Conservation (phyloP, 2,888 invertebrate genomes). For the Limnephilus lunatus region DNA sequence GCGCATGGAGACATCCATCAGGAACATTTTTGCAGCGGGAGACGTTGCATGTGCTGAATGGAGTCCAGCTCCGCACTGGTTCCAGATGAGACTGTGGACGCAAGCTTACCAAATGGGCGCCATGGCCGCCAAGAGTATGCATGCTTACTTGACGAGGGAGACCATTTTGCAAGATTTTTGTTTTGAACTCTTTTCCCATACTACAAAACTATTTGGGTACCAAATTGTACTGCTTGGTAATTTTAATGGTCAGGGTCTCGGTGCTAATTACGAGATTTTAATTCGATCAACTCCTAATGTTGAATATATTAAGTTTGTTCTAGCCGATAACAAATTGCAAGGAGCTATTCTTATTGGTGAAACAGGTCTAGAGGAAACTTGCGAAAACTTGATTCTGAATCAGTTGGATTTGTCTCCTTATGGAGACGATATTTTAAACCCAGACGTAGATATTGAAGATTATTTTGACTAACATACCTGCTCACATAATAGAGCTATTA, state of each 20-base stretch:
- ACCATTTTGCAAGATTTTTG: conserved; percentile 92
- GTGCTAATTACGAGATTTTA: conserved; percentile 88
- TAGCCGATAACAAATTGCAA: conserved; percentile 89
- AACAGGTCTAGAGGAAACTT: conserved; percentile 97
- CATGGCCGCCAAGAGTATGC: conserved; percentile 95
- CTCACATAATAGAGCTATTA: background rate
- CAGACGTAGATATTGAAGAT: conserved; percentile 98
- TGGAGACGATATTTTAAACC: conserved; percentile 95
- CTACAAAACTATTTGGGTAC: conserved; percentile 95
- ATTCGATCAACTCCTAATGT: conserved; percentile 88
- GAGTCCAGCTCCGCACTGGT: conserved; percentile 89
- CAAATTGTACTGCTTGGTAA: conserved; percentile 95
- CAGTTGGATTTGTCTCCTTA: conserved; percentile 91
- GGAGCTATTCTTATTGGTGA: conserved; percentile 98
- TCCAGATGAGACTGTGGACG: conserved; percentile 97
- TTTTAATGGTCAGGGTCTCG: conserved; percentile 94
- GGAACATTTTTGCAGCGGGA: conserved; percentile 94
- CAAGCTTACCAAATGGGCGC: conserved; percentile 98
- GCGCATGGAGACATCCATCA: conserved; percentile 87
- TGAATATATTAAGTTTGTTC: conserved; percentile 92
- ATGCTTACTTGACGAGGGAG: conserved; percentile 79
- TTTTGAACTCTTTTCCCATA: conserved; percentile 98
- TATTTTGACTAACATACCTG: conserved; percentile 88
- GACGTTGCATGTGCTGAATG: conserved; percentile 94
- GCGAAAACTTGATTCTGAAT: conserved; percentile 98